Conservation (phyloP, 2,888 invertebrate species). For the Callimorpha dominula region DNA sequence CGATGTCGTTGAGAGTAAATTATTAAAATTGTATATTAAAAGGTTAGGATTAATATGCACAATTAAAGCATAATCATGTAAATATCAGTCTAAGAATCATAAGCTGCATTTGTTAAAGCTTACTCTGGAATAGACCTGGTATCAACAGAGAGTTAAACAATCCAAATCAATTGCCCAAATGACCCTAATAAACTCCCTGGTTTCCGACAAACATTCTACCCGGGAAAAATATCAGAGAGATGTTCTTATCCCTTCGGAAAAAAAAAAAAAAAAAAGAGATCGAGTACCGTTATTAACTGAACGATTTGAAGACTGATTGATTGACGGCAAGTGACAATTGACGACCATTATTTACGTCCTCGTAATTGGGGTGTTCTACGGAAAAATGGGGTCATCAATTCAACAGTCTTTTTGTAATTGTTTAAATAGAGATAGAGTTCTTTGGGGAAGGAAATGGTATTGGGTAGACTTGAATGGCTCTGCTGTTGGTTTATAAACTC, state of each 20-base stretch:
- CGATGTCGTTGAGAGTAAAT: too few relatives aligned
- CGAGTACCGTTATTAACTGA: slow-evolving; percentile 7
- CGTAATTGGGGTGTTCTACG: slow-evolving; percentile 10
- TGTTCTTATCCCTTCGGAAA: background rate
- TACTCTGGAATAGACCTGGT: background rate
- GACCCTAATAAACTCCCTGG: slow-evolving; percentile 9
- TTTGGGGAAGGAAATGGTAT: background rate
- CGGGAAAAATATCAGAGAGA: background rate
- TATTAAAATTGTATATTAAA: too few relatives aligned
- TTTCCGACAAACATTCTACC: slow-evolving; percentile 5
- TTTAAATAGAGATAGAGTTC: background rate
- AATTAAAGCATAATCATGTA: too few relatives aligned
- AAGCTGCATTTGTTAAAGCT: background rate
- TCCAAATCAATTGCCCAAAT: slow-evolving; percentile 12
- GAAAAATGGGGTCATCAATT: slow-evolving; percentile 8
- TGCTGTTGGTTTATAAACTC: background rate
- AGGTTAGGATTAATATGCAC: too few relatives aligned
- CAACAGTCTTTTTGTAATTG: slow-evolving; percentile 3
- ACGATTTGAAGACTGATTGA: slow-evolving; percentile 17
- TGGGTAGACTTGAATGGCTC: background rate
- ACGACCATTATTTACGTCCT: slow-evolving; percentile 8
- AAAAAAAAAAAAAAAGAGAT: slow-evolving; percentile 4
- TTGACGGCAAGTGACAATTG: slow-evolving; percentile 19
- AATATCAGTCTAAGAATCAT: background rate
- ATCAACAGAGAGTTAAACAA: background rate